Conservation (phyloP, 2,113 vertebrate species). For the Pterocles gutturalis region DNA sequence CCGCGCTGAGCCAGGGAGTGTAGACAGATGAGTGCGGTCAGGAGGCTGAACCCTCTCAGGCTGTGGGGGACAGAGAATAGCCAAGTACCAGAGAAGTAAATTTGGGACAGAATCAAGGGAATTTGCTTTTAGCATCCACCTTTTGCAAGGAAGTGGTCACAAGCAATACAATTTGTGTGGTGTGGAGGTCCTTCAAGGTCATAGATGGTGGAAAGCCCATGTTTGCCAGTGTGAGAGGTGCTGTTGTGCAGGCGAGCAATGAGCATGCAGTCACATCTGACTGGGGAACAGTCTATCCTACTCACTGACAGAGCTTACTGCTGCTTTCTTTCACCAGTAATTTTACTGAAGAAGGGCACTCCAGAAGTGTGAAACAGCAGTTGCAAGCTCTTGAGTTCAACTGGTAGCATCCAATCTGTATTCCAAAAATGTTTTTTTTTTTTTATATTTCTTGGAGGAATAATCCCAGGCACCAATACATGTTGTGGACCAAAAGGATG, state of each 20-base stretch:
- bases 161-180: neutral
- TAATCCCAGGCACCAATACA: neutral
- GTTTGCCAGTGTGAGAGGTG: neutral
- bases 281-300: neutral
- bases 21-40: neutral
- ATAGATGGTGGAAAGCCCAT: neutral
- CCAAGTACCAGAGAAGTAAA: neutral
- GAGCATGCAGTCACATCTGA: rapidly evolving
- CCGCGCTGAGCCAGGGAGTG: neutral
- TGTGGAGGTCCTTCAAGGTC: neutral
- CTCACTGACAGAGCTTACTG: neutral
- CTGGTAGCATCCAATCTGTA: neutral
- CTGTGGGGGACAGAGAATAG: neutral
- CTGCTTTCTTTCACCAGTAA: neutral
- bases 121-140: neutral
- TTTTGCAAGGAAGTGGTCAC: neutral
- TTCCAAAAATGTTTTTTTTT: neutral
- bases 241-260: rapidly evolving
- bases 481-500: neutral
- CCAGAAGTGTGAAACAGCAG: neutral
- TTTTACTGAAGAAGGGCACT: neutral
- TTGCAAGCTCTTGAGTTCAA: neutral
- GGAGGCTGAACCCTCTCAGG: neutral
- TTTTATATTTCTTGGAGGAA: neutral
- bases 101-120: neutral